Evolutionary conservation across 2,797 vertebrate species (phyloP).

Genomic region (Acipenser transmontanus): DNA sequence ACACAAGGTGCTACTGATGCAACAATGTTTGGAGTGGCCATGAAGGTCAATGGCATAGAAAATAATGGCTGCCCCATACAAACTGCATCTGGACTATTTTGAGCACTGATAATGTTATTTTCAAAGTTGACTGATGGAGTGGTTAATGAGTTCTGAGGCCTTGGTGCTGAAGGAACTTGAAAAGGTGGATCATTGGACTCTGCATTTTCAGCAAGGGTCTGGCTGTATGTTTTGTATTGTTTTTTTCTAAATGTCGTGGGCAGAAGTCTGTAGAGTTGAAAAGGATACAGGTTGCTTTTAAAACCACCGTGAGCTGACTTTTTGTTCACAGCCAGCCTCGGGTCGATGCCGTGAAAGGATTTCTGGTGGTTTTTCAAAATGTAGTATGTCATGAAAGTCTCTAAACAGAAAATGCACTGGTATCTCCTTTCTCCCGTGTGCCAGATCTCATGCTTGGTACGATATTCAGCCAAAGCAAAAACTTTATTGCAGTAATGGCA

Average conservation of each 20-base stretch:
- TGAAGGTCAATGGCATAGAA: conserved; percentile 63
- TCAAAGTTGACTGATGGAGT: conserved; percentile 63
- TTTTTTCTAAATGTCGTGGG: conserved; percentile 92
- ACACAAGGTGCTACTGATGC: conserved; percentile 62
- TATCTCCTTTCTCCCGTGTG: conserved; percentile 95
- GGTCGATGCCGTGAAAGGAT: conserved; percentile 93
- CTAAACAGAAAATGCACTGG: conserved; percentile 96
- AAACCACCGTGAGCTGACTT: conserved; percentile 84
- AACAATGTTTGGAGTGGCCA: conserved; percentile 63
- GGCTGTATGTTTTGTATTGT: conserved; percentile 81
- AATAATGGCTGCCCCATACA: conserved; percentile 39
- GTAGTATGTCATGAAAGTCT: conserved; percentile 98
- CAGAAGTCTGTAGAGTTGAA: conserved; percentile 91
- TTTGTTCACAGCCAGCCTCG: conserved; percentile 81
- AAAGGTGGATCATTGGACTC: conserved; percentile 51
- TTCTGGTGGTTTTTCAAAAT: conserved; percentile 98
- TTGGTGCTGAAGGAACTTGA: conserved; percentile 39
- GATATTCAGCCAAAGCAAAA: conserved; percentile 92
- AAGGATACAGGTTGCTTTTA: conserved; percentile 87
- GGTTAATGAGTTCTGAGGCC: conserved; percentile 44
- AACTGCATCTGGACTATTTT: conserved; percentile 32
- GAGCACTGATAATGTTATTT: conserved; percentile 32
- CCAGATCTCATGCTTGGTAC: conserved; percentile 97
- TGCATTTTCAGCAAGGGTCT: conserved; percentile 63
- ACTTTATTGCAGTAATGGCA: conserved; percentile 98